A percentile compares a stretch with the other conserved stretches of the same genome.
Evolutionary conservation across 2,888 invertebrate species (phyloP).

Genomic region (Nipponacmea schrenckii): DNA sequence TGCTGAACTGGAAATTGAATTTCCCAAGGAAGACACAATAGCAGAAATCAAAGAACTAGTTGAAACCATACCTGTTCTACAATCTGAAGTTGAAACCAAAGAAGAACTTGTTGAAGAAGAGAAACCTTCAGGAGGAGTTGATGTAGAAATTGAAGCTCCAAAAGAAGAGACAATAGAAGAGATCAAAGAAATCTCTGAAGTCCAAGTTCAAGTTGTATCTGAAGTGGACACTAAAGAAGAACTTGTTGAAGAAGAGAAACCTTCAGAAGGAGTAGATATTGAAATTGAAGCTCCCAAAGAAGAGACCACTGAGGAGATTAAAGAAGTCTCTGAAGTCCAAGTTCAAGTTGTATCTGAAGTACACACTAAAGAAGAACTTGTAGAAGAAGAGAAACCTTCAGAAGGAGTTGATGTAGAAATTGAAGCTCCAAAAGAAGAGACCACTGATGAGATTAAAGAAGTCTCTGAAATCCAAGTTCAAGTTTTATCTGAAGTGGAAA

Average conservation of each 20-base stretch:
- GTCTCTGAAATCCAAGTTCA: constrained; percentile 12
- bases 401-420: constrained; percentile 28
- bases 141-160: constrained; percentile 21
- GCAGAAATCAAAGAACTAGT: constrained; percentile 17
- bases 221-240: constrained; percentile 8
- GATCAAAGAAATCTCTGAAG: constrained; percentile 10
- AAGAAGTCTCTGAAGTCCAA: constrained; percentile 16
- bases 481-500: constrained; percentile 5
- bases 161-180: constrained; percentile 23
- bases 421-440: constrained; percentile 33
- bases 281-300: constrained; percentile 27
- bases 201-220: constrained; percentile 11
- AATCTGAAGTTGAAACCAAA: constrained; percentile 27
- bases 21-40: constrained; percentile 27
- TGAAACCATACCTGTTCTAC: background rate
- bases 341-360: constrained; percentile 25
- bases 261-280: constrained; percentile 14
- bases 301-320: constrained; percentile 27
- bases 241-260: constrained; percentile 14
- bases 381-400: constrained; percentile 18
- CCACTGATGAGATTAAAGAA: constrained; percentile 30
- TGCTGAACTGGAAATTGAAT: constrained; percentile 10
- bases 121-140: constrained; percentile 19
- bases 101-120: constrained; percentile 25
- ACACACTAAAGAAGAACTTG: constrained; percentile 21